Conservation (phyloP, 2,888 invertebrate genomes). For the Glyphotaelius pellucidus region DNA sequence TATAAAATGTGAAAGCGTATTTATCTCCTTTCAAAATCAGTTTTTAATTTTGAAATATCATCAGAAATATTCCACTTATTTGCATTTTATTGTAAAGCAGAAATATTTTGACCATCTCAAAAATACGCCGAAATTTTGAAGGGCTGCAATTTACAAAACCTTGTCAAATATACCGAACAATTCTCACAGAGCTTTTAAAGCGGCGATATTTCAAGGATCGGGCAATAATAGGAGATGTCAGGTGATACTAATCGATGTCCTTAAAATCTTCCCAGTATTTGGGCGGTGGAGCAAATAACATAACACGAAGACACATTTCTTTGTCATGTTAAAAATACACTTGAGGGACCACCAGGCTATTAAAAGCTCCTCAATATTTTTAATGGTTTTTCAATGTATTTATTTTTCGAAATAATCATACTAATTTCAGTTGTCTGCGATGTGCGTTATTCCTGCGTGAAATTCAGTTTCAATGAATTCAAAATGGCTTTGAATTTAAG, state of each 20-base stretch:
- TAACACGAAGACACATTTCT: conserved; percentile 2
- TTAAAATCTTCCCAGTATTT: conserved; percentile 19
- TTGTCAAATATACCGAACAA: not conserved
- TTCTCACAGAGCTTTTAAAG: not conserved
- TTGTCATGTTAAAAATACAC: conserved; percentile 2
- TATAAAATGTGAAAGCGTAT: too few species aligned
- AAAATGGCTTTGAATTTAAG: too few species aligned
- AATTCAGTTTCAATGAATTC: too few species aligned
- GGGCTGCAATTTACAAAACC: not conserved
- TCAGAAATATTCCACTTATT: too few species aligned
- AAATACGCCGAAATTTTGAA: too few species aligned
- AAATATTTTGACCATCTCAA: too few species aligned
- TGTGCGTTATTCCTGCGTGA: too few species aligned
- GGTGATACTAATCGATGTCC: conserved; percentile 6
- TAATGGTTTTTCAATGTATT: not conserved
- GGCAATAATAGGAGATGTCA: not conserved
- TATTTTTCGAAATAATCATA: not conserved
- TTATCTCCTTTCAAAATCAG: too few species aligned
- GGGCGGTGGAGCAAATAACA: conserved; percentile 21
- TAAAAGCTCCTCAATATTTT: not conserved
- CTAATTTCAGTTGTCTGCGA: too few species aligned
- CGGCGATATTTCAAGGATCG: not conserved
- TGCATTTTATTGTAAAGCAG: too few species aligned
- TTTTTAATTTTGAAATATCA: too few species aligned
- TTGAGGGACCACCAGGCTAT: not conserved